Evolutionary conservation across 2,888 invertebrate species (phyloP).

Genomic region (Xanthia icteritia): DNA sequence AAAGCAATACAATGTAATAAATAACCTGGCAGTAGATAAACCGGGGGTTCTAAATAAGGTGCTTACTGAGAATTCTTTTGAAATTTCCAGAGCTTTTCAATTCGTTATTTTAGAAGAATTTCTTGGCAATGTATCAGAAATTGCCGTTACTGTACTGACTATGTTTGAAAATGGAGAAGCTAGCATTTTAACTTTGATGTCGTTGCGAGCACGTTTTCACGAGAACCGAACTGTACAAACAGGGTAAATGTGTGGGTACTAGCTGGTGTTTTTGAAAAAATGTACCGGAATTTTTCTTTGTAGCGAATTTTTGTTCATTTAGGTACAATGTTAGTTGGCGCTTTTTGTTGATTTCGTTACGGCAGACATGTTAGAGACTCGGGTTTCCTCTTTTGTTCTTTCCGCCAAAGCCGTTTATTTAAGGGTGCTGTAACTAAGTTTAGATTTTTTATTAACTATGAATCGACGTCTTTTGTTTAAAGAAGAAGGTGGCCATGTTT

Average conservation of each 20-base stretch:
- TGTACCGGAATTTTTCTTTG: conserved; percentile 46
- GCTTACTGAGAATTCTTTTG: conserved; percentile 55
- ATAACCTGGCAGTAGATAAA: conserved; percentile 50
- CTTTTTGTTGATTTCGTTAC: conserved; percentile 44
- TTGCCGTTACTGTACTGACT: conserved; percentile 26
- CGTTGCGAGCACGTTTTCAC: conserved; percentile 54
- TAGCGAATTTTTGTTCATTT: conserved; percentile 47
- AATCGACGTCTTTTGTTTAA: not conserved
- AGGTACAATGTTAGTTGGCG: conserved; percentile 25
- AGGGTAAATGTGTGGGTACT: conserved; percentile 39
- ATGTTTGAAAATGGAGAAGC: conserved; percentile 55
- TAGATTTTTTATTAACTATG: not conserved
- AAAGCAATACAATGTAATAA: conserved; percentile 43
- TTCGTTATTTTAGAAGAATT: conserved; percentile 60
- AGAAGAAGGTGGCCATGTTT: not conserved
- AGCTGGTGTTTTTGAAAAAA: conserved; percentile 30
- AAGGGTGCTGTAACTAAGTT: not conserved
- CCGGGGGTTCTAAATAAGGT: conserved; percentile 50
- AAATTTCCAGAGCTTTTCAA: conserved; percentile 48
- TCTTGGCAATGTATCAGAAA: conserved; percentile 62
- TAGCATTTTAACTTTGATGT: conserved; percentile 61
- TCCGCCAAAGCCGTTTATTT: not conserved
- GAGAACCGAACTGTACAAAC: conserved; percentile 49
- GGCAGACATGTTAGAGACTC: conserved; percentile 14
- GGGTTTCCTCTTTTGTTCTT: conserved; percentile 9